Percentiles rank a stretch among this genome's conserved stretches.
These are phyloP conservation scores for Prunella himalayana DNA, from an alignment of 2,113 vertebrate genomes.

Conservation along the genomic window DNA sequence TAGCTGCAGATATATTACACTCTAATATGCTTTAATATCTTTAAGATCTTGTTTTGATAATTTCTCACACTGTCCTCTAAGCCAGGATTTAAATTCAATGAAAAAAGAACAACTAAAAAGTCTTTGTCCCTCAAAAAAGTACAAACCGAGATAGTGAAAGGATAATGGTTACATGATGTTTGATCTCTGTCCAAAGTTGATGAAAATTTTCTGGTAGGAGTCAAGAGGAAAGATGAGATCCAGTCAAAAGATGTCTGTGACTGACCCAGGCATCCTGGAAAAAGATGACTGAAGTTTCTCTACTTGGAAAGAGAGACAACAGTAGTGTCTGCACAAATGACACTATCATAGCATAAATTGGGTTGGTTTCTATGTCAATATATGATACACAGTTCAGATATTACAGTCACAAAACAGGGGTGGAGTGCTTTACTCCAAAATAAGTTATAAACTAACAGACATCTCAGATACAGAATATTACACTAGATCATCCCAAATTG, in stretches of 20 bases:
- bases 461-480: background rate
- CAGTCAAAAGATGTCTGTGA: background rate
- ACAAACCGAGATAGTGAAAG: background rate
- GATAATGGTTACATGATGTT: background rate
- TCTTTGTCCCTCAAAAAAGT: background rate
- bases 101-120: background rate
- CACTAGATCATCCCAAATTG: background rate
- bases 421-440: background rate
- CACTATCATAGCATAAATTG: background rate
- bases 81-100: background rate
- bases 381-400: background rate
- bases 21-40: background rate
- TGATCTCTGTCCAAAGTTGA: background rate
- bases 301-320: background rate
- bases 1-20: background rate
- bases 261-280: background rate
- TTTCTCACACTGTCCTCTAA: background rate
- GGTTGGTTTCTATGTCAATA: background rate
- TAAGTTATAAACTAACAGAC: background rate
- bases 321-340: background rate
- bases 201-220: background rate
- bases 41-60: background rate
- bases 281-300: background rate
- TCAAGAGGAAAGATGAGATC: background rate
- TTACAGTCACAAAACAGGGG: background rate